These are phyloP conservation scores for Melanotaenia parkinsoni DNA, from an alignment of 2,797 vertebrate genomes.

Conservation along the genomic window DNA sequence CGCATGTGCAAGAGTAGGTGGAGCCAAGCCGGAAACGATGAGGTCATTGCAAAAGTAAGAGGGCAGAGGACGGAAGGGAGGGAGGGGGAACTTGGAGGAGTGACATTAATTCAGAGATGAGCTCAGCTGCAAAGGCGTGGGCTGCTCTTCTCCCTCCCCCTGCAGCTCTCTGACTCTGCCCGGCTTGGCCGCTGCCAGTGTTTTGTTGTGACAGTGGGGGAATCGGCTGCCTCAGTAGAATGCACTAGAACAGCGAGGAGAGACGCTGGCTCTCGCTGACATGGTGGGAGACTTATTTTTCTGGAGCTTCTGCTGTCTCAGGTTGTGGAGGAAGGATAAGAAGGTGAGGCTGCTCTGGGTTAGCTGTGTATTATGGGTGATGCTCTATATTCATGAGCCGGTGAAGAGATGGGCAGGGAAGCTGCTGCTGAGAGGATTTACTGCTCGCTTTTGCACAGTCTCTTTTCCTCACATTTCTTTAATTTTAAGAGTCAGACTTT, in stretches of 20 bases:
- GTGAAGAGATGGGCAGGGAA: slow-evolving; percentile 29
- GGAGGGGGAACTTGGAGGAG: slow-evolving; percentile 50
- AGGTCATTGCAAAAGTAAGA: slow-evolving; percentile 74
- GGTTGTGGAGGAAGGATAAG: slow-evolving; percentile 83
- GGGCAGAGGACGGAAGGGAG: slow-evolving; percentile 32
- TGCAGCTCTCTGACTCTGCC: slow-evolving; percentile 39
- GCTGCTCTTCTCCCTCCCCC: slow-evolving; percentile 44
- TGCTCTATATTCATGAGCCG: slow-evolving; percentile 26
- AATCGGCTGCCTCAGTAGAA: slow-evolving; percentile 60
- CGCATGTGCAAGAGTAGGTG: slow-evolving; percentile 60
- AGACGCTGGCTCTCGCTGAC: slow-evolving; percentile 66
- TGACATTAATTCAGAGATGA: slow-evolving; percentile 81
- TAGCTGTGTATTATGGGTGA: slow-evolving; percentile 19
- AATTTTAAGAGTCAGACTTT: background rate
- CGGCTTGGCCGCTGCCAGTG: slow-evolving; percentile 58
- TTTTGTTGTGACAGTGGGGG: slow-evolving; percentile 74
- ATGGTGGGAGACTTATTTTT: slow-evolving; percentile 85
- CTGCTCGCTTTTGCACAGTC: slow-evolving; percentile 16
- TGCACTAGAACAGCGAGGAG: slow-evolving; percentile 64
- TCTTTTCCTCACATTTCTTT: slow-evolving; percentile 6
- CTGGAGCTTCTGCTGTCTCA: slow-evolving; percentile 87
- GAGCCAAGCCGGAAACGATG: slow-evolving; percentile 76
- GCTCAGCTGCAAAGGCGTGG: slow-evolving; percentile 82
- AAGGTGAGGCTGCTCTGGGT: slow-evolving; percentile 76
- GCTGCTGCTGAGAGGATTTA: slow-evolving; percentile 31